phyloP scores from a whole-genome alignment of 2,113 vertebrate species.

The Paracyprichromis sp. region DNA sequence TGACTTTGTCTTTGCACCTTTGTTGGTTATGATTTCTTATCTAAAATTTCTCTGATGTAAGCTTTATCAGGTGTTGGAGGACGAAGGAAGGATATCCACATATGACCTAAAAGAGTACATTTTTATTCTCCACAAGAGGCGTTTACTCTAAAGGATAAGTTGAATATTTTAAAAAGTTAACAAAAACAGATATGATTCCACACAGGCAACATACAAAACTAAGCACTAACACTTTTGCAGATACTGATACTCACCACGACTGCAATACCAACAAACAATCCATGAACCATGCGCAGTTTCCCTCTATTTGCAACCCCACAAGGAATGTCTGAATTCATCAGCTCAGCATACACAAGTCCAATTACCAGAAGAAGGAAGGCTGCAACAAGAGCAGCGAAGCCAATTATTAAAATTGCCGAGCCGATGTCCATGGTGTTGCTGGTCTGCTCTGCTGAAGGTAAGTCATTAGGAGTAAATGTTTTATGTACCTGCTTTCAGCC shows the following conservation, averaged over 20 bases:
- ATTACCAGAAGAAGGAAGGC: slow-evolving; percentile 70
- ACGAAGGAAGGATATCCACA: slow-evolving; percentile 29
- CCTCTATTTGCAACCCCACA: slow-evolving; percentile 60
- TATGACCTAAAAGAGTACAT: background rate
- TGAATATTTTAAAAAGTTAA: background rate
- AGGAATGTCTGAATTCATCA: slow-evolving; percentile 77
- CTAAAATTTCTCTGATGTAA: slow-evolving; percentile 36
- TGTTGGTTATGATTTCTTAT: slow-evolving; percentile 45
- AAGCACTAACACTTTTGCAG: background rate
- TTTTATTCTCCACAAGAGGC: background rate
- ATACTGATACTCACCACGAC: slow-evolving; percentile 69
- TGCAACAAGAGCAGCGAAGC: slow-evolving; percentile 64
- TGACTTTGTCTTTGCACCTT: slow-evolving; percentile 31
- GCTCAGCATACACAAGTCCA: slow-evolving; percentile 72
- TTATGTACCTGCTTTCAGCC: slow-evolving; percentile 33
- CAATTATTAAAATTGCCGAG: slow-evolving; percentile 60
- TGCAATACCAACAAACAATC: slow-evolving; percentile 59
- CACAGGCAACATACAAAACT: background rate
- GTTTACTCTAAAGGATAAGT: background rate
- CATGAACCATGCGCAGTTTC: slow-evolving; percentile 69
- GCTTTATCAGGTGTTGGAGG: slow-evolving; percentile 35
- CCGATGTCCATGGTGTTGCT: slow-evolving; percentile 65
- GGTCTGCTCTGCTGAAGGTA: slow-evolving; percentile 36
- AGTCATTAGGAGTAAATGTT: slow-evolving; percentile 39
- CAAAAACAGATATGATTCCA: background rate